Percentiles rank a stretch among this genome's conserved stretches.
Conservation (phyloP, 1,140 invertebrate genomes). For the Chymomyza costata region DNA sequence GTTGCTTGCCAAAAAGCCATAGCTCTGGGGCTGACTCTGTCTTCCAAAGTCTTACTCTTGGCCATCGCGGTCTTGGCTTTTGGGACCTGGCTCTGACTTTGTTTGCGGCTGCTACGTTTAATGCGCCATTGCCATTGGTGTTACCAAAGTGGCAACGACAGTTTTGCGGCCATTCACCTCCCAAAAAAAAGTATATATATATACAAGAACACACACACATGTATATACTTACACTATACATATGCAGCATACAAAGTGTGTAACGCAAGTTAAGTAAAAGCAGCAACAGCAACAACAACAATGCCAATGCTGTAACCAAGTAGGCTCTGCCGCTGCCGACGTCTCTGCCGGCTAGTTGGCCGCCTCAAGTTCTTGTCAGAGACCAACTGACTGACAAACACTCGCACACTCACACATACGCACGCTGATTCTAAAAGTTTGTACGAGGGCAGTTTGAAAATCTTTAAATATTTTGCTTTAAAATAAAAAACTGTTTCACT, state of each 20-base stretch:
- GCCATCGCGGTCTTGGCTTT: constrained; percentile 49
- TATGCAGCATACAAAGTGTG: constrained; percentile 38
- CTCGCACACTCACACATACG: constrained; percentile 16
- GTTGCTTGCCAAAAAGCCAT: neutral
- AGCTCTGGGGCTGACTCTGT: constrained; percentile 2
- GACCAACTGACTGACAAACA: constrained; percentile 29
- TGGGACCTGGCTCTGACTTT: constrained; percentile 37
- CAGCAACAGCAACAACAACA: constrained; percentile 30
- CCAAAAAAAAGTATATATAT: constrained; percentile 43
- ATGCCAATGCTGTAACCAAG: constrained; percentile 46
- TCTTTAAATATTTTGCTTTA: too few species aligned
- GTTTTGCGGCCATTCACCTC: constrained; percentile 72
- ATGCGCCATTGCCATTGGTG: constrained; percentile 68
- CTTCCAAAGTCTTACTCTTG: constrained; percentile 44
- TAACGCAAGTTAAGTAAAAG: constrained; percentile 12
- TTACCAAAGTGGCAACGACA: constrained; percentile 71
- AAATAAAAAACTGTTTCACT: too few species aligned
- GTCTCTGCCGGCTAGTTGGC: constrained; percentile 45
- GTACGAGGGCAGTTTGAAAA: too few species aligned
- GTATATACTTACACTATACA: constrained; percentile 17
- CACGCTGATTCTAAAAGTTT: too few species aligned
- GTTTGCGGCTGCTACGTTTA: constrained; percentile 57
- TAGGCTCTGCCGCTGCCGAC: too few species aligned
- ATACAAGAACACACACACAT: constrained; percentile 34
- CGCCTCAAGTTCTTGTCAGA: constrained; percentile 22